Evolutionary conservation across 2,113 vertebrate species (phyloP), one percentile per base, ranked within the genome.

Genomic region (Phaethornis superciliosus): DNA sequence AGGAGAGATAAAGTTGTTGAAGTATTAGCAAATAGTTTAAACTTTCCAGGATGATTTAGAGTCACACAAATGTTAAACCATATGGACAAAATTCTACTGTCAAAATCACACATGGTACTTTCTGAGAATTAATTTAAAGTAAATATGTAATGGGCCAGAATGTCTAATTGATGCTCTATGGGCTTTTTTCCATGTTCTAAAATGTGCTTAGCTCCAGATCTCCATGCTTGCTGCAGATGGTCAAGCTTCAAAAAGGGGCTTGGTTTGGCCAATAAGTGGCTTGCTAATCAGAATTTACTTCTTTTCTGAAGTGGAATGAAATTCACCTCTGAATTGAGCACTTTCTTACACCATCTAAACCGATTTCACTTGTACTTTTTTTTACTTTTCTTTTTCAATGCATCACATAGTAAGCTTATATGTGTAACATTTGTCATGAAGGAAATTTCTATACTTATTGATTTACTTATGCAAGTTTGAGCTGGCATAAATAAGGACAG

Each of bases 71-170:
- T 64, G 60, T 81, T 90, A 88, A 95, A 7, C 9, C 80, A 78
- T 78, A 68, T 88, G 92, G 90, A 64, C 37, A 88, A 88, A 90
- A 78, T 83, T 84, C 49, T 78, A 30, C 79, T 83, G 52, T 85
- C 79, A 93, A 83, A 90, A 93, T 20, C 82, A 95, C 82, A 90
- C 75, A 88, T 78, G 60, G 30, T 85, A 27, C 67, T 75, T 69
- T 68, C 49, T 81, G 44, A 88, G 93, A 88, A 91, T 91, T 81
- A 85, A 86, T 78, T 95, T 93, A 71, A 91, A 90, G 33, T 62
- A 94, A 88, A 65, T 81, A 81, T 35, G 28, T 81, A 62, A 40
- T 15, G 5, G 88, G 35, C 22, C 35, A 96, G 58, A 95, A 44
- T 79, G 46, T 56, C 19, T 76, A 88, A 85, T 35, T 87, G 69